These are phyloP conservation scores for Agrypnus murinus DNA, from an alignment of 2,888 invertebrate genomes.

Conservation along the genomic window DNA sequence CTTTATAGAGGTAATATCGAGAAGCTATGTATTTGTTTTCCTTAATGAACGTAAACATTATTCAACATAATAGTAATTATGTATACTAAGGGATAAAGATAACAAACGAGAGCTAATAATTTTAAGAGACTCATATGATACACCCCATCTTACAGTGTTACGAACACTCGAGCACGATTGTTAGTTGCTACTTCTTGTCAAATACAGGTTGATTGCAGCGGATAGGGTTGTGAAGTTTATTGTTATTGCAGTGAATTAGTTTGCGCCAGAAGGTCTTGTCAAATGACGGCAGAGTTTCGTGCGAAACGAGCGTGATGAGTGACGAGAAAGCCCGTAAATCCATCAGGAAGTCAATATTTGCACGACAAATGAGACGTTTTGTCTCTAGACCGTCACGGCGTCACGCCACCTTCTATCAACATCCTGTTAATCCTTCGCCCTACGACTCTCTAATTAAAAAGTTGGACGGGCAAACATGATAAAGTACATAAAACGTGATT, in stretches of 20 bases:
- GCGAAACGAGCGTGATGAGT: constrained; percentile 40
- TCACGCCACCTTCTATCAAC: constrained; percentile 38
- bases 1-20: too few species aligned
- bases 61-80: too few species aligned
- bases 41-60: too few species aligned
- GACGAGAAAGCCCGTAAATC: constrained; percentile 44
- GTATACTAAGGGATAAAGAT: too few species aligned
- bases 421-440: constrained; percentile 36
- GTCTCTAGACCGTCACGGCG: constrained; percentile 35
- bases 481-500: constrained; percentile 39
- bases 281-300: constrained; percentile 29
- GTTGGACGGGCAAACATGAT: constrained; percentile 37
- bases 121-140: background rate
- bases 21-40: too few species aligned
- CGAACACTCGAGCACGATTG: constrained; percentile 12
- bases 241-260: constrained; percentile 46
- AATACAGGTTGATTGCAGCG: constrained; percentile 43
- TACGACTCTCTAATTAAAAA: constrained; percentile 46
- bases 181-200: constrained; percentile 38
- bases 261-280: constrained; percentile 35
- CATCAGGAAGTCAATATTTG: constrained; percentile 49
- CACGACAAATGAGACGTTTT: constrained; percentile 47
- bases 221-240: constrained; percentile 43
- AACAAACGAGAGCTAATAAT: background rate
- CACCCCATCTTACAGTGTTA: background rate